Evolutionary conservation across 2,113 vertebrate genomes (phyloP).

Genomic region (Centropus unirufus): DNA sequence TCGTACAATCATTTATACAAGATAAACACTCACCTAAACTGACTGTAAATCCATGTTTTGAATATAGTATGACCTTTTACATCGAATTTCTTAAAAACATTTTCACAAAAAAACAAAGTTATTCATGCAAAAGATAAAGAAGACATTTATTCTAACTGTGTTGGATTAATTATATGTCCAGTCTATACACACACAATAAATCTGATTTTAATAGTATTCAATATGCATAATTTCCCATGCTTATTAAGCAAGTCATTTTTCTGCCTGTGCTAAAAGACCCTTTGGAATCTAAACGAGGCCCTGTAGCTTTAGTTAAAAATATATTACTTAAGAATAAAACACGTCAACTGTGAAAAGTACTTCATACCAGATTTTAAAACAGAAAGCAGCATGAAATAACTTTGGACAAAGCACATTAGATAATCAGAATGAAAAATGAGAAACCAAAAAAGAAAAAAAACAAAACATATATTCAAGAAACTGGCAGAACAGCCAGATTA

Average conservation of each 20-base stretch:
- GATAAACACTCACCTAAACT: background rate
- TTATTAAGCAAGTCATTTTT: background rate
- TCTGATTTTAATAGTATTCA: background rate
- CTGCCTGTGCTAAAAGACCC: background rate
- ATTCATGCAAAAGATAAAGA: background rate
- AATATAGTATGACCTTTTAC: background rate
- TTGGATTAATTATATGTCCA: background rate
- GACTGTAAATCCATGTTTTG: background rate
- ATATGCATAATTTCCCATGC: background rate
- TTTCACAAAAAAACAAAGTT: background rate
- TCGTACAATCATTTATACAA: background rate
- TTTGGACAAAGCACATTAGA: background rate
- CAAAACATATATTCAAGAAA: background rate
- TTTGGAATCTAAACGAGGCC: background rate
- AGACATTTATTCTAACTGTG: background rate
- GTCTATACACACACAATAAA: background rate
- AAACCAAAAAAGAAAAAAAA: background rate
- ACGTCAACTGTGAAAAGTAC: background rate
- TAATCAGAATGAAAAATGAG: constrained; percentile 3
- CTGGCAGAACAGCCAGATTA: background rate
- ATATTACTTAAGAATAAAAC: background rate
- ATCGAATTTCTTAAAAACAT: background rate
- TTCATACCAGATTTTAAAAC: background rate
- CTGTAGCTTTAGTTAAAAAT: background rate
- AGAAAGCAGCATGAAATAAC: background rate